Base-by-base conservation (phyloP, 2,113 vertebrate species). In the Alligator mississippiensis region DNA sequence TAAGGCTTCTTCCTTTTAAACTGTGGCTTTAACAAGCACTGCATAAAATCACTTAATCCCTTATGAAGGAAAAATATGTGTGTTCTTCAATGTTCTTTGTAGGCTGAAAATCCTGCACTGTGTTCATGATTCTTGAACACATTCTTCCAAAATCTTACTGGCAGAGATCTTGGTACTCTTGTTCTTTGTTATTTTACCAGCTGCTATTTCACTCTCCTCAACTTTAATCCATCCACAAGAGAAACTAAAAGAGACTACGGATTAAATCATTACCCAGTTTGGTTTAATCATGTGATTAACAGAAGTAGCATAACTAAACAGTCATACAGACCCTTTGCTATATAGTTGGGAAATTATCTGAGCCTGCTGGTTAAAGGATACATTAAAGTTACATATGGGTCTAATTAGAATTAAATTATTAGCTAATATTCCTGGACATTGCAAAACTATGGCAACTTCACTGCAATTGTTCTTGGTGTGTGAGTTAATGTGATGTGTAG, bases 1-100 rank as follows among this genome's bases (percentile, higher is more conserved):
- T 77, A 90, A 60, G 79, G 4, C 3, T 2, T 89, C 94, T 78
- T 86, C 34, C 63, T 54, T 83, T 81, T 78, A 86, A 80, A 84
- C 75, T 95, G 11, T 68, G 76, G 17, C 77, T 96, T 76, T 96
- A 81, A 68, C 25, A 96, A 94, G 30, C 80, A 61, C 12, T 11
- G 58, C 47, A 81, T 82, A 92, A 93, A 93, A 70, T 86, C 22
- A 68, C 82, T 95, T 90, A 34, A 54, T 93, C 47, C 24, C 5
- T 91, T 74, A 34, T 54, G 59, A 92, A 94, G 78, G 8, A 75
- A 94, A 84, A 85, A 84, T 87, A 47, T 88, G 15, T 88, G 16
- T 38, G 95, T 89, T 9, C 24, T 22, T 93, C 70, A 91, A 34
- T 91, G 78, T 62, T 92, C 68, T 91, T 90, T 77, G 22, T 88